Evolutionary conservation across 1,140 invertebrate species (phyloP), one percentile per base, ranked within the genome.

Genomic region (Drosophila novamexicana): DNA sequence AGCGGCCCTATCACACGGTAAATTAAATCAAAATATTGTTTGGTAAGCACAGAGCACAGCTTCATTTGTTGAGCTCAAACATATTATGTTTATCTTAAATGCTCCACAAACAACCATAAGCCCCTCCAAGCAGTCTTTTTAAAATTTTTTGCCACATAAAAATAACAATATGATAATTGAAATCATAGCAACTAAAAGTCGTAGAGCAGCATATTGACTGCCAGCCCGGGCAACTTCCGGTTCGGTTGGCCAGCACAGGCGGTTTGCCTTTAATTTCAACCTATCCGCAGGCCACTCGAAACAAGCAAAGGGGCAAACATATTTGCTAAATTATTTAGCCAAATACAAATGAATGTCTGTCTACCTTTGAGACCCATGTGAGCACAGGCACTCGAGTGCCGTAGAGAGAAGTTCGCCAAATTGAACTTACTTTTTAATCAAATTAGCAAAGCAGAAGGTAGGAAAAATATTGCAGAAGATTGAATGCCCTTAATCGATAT

Each of bases 201-300:
- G 37, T 52, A 22, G 34, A 62, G 74, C 59, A 22, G 22, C 22
- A 22, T 22, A 22, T 22, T 22, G 22, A 22, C 22, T 22, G 22
- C 22, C 22, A 50, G 44, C n/a, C 49, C 16, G n/a, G 3, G 22
- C 22, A 7, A 29, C 7, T 45, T 45, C n/a, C 29, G 7, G 8
- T 39, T 63, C 10, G 22, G 22, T 6, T 34, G 42, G 37, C 7
- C 52, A 70, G 59, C 58, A 64, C 37, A 37, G 37, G 16, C 67
- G 76, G 72, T 77, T 88, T 89, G 73, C 69, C 80, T 88, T 89
- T 71, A 70, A 88, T 84, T 84, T 77, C 7, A 39, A 58, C 42
- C 36, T 69, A 49, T 39, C 84, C 74, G 18, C 10, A 57, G 84
- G 84, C 66, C 37, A 69, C 39, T 40, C 50, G 22, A 49, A 59